Percentiles rank a stretch among this genome's conserved stretches.
Evolutionary conservation across 1,140 invertebrate species (phyloP).

Genomic region (Zaprionus ghesquierei): DNA sequence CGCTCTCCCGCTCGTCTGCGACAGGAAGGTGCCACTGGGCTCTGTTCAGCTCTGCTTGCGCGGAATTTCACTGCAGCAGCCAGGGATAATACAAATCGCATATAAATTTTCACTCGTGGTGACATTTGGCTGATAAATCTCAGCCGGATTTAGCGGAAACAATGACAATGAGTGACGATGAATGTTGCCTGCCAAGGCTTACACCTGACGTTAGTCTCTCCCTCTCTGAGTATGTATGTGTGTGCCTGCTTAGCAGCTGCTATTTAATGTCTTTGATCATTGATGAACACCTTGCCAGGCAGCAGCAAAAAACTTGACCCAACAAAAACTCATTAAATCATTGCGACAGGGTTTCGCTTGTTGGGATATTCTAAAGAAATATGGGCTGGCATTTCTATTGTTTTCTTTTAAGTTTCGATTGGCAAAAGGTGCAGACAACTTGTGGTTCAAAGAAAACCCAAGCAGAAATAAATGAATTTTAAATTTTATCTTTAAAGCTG

Average conservation of each 20-base stretch:
- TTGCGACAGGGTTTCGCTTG: conserved; percentile 32
- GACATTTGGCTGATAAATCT: conserved; percentile 79
- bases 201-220: conserved; percentile 16
- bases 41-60: conserved; percentile 32
- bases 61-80: conserved; percentile 29
- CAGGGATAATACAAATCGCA: conserved; percentile 38
- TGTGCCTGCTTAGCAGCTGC: conserved; percentile 45
- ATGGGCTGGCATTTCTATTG: conserved; percentile 57
- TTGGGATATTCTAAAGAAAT: conserved; percentile 32
- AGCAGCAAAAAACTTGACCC: conserved; percentile 33
- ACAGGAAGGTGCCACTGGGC: conserved; percentile 30
- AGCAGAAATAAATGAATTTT: conserved; percentile 48
- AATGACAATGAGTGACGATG: conserved; percentile 39
- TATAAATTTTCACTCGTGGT: conserved; percentile 68
- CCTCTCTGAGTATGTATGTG: neutral
- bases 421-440: no score
- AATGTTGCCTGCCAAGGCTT: conserved; percentile 5
- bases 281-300: conserved; percentile 31
- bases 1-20: neutral
- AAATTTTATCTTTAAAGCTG: conserved; percentile 32
- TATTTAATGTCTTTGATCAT: conserved; percentile 66
- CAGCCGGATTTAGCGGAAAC: conserved; percentile 63
- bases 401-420: no score
- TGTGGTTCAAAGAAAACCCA: conserved; percentile 39
- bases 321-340: conserved; percentile 71